These are phyloP conservation scores for Gerris buenoi DNA, from an alignment of 1,140 invertebrate species.

Conservation along the genomic window DNA sequence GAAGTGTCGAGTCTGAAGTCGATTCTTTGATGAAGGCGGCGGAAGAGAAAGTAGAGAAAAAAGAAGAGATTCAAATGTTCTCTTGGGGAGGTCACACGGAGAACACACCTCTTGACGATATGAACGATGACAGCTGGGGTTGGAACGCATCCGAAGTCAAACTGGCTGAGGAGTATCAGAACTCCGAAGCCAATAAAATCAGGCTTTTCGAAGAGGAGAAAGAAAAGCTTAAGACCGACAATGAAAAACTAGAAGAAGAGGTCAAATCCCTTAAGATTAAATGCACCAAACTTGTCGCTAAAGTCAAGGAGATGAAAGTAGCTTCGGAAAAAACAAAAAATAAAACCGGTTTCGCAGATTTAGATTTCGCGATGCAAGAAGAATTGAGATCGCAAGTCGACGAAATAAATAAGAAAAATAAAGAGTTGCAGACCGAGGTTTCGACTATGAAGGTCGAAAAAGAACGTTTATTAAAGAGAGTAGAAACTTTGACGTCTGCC, in stretches of 20 bases:
- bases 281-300: slow-evolving; percentile 51
- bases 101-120: neutral
- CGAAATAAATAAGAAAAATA: slow-evolving; percentile 44
- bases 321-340: slow-evolving; percentile 36
- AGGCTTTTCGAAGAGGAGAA: slow-evolving; percentile 35
- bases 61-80: slow-evolving; percentile 3
- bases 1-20: slow-evolving; percentile 1
- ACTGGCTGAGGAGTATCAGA: slow-evolving; percentile 28
- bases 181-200: slow-evolving; percentile 24
- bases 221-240: slow-evolving; percentile 10
- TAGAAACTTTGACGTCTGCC: slow-evolving; percentile 56
- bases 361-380: slow-evolving; percentile 57
- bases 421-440: slow-evolving; percentile 38
- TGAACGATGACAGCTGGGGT: slow-evolving; percentile 34
- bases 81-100: slow-evolving; percentile 2
- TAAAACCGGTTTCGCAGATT: slow-evolving; percentile 38
- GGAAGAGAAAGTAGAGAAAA: neutral
- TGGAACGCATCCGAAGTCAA: slow-evolving; percentile 38
- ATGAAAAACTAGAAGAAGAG: slow-evolving; percentile 29
- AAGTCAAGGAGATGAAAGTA: slow-evolving; percentile 57
- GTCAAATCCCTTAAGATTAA: slow-evolving; percentile 43
- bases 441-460: slow-evolving; percentile 46
- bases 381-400: slow-evolving; percentile 51
- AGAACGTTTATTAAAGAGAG: slow-evolving; percentile 45
- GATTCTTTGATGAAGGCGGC: neutral